Evolutionary conservation across 2,113 vertebrate species (phyloP).

Genomic region (Oxyura jamaicensis): DNA sequence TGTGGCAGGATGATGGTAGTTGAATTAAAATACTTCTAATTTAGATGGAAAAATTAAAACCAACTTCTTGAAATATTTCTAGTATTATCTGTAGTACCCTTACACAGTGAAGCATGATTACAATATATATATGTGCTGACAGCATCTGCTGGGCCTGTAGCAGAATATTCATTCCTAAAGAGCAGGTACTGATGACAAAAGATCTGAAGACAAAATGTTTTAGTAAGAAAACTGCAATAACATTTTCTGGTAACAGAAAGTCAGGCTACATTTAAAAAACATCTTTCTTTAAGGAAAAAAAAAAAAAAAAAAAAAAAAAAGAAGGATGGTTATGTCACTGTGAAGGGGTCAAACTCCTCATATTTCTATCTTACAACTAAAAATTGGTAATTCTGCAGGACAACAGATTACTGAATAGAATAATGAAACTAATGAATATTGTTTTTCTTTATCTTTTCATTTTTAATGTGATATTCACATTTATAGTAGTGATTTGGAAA

Average conservation of each 20-base stretch:
- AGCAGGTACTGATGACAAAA: neutral
- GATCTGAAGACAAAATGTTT: neutral
- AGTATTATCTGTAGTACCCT: neutral
- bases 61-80: neutral
- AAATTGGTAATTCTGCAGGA: neutral
- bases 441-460: neutral
- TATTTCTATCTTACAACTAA: neutral
- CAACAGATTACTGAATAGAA: neutral
- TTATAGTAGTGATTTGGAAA: neutral
- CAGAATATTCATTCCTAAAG: neutral
- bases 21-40: neutral
- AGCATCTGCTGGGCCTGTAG: neutral
- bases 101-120: neutral
- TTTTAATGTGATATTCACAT: neutral
- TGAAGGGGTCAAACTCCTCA: neutral
- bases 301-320: neutral
- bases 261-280: neutral
- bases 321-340: neutral
- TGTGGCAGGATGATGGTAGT: constrained; percentile 41
- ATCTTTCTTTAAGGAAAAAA: neutral
- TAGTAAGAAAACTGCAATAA: neutral
- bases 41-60: neutral
- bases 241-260: neutral
- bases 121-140: accelerated
- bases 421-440: neutral